These are phyloP conservation scores for Xiphophorus couchianus DNA, from an alignment of 2,113 vertebrate species.

Conservation along the genomic window DNA sequence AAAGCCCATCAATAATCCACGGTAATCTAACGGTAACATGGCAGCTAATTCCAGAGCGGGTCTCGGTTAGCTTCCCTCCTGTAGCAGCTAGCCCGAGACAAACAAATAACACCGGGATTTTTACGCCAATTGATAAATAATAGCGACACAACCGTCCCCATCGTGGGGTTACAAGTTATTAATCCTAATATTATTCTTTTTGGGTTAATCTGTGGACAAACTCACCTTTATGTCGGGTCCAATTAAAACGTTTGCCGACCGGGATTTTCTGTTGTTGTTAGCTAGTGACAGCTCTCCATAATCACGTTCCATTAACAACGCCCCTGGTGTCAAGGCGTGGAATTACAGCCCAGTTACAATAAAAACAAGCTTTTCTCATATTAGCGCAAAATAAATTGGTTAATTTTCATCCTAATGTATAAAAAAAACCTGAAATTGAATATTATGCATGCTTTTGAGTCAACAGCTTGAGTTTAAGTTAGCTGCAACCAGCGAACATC, in stretches of 20 bases:
- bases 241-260: constrained; percentile 40
- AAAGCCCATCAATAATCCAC: constrained; percentile 14
- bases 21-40: constrained; percentile 28
- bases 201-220: background rate
- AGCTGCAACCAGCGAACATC: too few species aligned
- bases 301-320: background rate
- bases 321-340: constrained; percentile 40
- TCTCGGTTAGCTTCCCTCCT: constrained; percentile 35
- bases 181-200: fast-evolving
- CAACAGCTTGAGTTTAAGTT: too few species aligned
- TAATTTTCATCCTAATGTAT: too few species aligned
- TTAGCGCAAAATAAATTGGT: too few species aligned
- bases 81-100: constrained; percentile 47
- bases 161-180: background rate
- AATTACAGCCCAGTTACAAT: background rate
- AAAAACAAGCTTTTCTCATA: too few species aligned
- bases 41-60: constrained; percentile 34
- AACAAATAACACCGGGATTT: constrained; percentile 46
- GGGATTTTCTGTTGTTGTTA: constrained; percentile 72
- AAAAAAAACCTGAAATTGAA: too few species aligned
- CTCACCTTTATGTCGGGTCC: constrained; percentile 56
- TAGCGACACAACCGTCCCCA: background rate
- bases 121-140: background rate
- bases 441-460: too few species aligned
- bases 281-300: constrained; percentile 32